Percentiles rank a stretch among this genome's conserved stretches.
These are phyloP conservation scores for Trinorchestia longiramus DNA, from an alignment of 1,140 invertebrate species.

Conservation along the genomic window DNA sequence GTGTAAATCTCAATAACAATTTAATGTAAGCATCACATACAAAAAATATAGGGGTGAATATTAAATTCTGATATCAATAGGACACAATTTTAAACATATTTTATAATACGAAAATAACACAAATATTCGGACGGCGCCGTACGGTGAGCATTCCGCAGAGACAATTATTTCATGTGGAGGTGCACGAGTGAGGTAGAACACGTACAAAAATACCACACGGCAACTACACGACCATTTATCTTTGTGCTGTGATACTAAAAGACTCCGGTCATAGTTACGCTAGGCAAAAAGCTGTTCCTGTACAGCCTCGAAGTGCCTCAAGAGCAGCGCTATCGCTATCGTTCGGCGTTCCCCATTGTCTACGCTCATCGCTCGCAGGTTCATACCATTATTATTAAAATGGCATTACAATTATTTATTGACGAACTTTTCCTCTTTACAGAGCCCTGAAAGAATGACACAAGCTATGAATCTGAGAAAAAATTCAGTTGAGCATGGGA, in stretches of 20 bases:
- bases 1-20: neutral
- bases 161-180: neutral
- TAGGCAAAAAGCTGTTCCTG: neutral
- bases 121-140: neutral
- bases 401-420: neutral
- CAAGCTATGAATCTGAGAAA: neutral
- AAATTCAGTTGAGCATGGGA: neutral
- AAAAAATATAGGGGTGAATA: neutral
- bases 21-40: neutral
- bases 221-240: neutral
- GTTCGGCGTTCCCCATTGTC: neutral
- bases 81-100: neutral
- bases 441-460: neutral
- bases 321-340: conserved; percentile 26
- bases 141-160: neutral
- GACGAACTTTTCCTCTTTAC: neutral
- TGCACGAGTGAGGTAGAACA: neutral
- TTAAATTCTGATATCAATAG: neutral
- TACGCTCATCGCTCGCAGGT: neutral
- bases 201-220: neutral
- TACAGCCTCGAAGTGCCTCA: neutral
- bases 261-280: neutral
- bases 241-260: neutral
- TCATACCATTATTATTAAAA: neutral
- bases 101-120: neutral